Evolutionary conservation across 2,797 vertebrate species (phyloP).

Genomic region (Vespertilio murinus): DNA sequence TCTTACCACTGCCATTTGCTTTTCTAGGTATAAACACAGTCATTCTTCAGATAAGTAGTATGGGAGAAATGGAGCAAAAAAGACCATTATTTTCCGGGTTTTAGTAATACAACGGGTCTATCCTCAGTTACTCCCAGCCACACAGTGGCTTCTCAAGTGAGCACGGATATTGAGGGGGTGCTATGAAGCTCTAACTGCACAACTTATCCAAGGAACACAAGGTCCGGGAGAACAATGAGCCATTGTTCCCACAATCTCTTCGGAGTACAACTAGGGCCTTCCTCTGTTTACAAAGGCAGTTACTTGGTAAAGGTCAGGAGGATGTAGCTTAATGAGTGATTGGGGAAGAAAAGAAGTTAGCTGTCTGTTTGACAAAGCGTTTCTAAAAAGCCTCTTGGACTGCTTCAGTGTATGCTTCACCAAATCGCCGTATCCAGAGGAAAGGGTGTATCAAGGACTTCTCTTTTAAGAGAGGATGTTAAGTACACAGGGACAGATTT

Average conservation of each 20-base stretch:
- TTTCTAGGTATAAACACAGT: not conserved
- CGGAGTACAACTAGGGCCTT: not conserved
- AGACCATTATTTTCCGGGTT: not conserved
- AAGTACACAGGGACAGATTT: not conserved
- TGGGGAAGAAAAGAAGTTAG: not conserved
- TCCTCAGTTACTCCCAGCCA: not conserved
- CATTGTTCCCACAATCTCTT: conserved; percentile 38
- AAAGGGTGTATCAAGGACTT: not conserved
- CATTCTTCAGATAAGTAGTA: not conserved
- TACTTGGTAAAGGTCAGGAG: conserved; percentile 48
- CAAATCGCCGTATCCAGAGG: not conserved
- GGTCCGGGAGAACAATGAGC: conserved; percentile 43
- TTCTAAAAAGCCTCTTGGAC: not conserved
- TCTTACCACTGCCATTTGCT: not conserved
- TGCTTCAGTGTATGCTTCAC: not conserved
- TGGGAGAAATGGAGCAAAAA: not conserved
- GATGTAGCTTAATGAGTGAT: conserved; percentile 12
- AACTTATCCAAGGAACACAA: conserved; percentile 16
- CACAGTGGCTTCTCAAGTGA: not conserved
- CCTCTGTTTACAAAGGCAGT: conserved; percentile 50
- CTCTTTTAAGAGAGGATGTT: not conserved
- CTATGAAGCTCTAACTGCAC: not conserved
- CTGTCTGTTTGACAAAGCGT: not conserved
- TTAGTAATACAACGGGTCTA: not conserved
- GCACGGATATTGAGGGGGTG: not conserved